A percentile compares a stretch with the other conserved stretches of the same genome.
These are phyloP conservation scores for Acromyrmex charruanus DNA, from an alignment of 1,140 invertebrate genomes.

Conservation along the genomic window DNA sequence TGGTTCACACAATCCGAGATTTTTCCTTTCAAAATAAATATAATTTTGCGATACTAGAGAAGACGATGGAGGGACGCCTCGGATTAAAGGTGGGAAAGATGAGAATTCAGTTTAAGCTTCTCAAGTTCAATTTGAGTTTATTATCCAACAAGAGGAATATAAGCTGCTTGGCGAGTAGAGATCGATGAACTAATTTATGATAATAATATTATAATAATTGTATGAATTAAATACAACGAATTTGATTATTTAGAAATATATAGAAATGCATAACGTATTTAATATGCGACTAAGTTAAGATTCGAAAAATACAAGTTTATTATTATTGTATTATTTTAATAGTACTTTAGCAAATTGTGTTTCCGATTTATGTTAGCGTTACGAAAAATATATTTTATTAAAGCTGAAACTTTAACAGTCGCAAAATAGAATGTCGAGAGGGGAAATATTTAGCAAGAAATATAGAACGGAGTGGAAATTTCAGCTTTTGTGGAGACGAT, in stretches of 20 bases:
- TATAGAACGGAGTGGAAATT: constrained; percentile 35
- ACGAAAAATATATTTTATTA: constrained; percentile 19
- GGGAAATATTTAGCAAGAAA: constrained; percentile 30
- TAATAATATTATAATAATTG: background rate
- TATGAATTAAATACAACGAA: constrained; percentile 14
- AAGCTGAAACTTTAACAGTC: constrained; percentile 38
- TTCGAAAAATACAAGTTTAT: background rate
- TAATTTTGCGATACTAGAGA: constrained; percentile 38
- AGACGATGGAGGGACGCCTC: background rate
- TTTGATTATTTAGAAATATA: background rate
- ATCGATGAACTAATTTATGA: constrained; percentile 20
- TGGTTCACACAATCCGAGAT: constrained; percentile 40
- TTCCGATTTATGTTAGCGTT: background rate
- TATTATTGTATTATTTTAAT: background rate
- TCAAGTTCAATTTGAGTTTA: constrained; percentile 22
- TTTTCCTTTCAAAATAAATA: constrained; percentile 62
- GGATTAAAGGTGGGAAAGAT: constrained; percentile 42
- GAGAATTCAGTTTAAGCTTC: constrained; percentile 60
- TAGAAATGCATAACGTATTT: background rate
- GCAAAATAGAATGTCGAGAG: background rate
- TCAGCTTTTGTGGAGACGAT: constrained; percentile 58
- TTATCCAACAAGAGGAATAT: constrained; percentile 20
- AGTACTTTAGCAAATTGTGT: constrained; percentile 1
- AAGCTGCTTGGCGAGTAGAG: constrained; percentile 9
- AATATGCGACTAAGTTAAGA: background rate